Percentiles rank a stretch among this genome's conserved stretches.
These are phyloP conservation scores for Ceriagrion tenellum DNA, from an alignment of 2,888 invertebrate genomes.

Conservation along the genomic window DNA sequence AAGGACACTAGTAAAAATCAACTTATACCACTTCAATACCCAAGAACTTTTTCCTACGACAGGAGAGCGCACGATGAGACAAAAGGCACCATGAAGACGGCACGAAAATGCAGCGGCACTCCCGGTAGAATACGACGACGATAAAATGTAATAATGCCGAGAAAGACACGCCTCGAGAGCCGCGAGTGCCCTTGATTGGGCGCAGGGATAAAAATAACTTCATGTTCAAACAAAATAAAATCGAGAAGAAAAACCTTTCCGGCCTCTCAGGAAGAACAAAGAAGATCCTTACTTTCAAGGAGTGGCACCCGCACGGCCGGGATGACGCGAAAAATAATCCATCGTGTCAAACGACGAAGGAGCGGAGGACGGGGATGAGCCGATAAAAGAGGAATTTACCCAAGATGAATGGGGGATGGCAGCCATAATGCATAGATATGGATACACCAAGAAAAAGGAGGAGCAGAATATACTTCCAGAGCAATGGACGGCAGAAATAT, in stretches of 20 bases:
- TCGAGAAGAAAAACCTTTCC: not conserved
- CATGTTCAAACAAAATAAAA: not conserved
- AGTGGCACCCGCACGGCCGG: not conserved
- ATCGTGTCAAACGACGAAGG: not conserved
- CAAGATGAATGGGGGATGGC: not conserved
- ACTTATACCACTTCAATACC: not conserved
- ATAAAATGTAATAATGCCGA: not conserved
- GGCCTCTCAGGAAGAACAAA: not conserved
- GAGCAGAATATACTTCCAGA: not conserved
- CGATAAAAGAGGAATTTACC: not conserved
- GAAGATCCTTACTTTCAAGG: not conserved
- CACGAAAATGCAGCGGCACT: not conserved
- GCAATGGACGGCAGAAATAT: too few relatives aligned
- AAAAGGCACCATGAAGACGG: not conserved
- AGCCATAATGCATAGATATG: not conserved
- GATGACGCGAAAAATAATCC: not conserved
- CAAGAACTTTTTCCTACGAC: not conserved
- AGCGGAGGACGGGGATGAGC: not conserved
- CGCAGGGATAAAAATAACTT: not conserved
- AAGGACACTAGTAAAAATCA: not conserved
- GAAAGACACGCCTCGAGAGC: not conserved
- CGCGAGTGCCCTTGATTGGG: conserved; percentile 6
- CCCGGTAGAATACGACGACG: not conserved
- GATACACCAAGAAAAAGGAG: not conserved
- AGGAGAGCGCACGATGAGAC: not conserved